Percentiles rank a stretch among this genome's conserved stretches.
phyloP scores from a whole-genome alignment of 2,113 vertebrate species.

The Tinamus guttatus region DNA sequence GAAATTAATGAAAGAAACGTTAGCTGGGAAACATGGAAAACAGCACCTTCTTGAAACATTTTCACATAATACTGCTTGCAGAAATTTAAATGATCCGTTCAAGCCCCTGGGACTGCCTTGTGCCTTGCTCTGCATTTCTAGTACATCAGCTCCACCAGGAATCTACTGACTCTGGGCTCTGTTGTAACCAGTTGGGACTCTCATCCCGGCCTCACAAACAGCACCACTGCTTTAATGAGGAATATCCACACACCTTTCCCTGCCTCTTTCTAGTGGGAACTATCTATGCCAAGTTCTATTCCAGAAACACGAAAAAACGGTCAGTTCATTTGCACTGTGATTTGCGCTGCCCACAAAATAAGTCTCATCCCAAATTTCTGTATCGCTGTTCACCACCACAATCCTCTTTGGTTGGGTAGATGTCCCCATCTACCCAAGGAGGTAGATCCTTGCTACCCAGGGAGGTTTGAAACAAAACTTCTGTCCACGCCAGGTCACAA shows the following conservation, averaged over 20 bases:
- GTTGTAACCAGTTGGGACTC: neutral
- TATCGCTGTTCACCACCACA: neutral
- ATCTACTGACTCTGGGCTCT: neutral
- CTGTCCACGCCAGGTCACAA: neutral
- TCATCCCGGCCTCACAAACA: neutral
- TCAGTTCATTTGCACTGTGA: neutral
- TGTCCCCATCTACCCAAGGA: no score
- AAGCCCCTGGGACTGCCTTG: neutral
- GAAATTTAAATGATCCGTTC: neutral
- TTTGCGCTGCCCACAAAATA: neutral
- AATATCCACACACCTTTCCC: neutral
- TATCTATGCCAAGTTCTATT: neutral
- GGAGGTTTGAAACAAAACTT: neutral
- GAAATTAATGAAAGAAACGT: constrained; percentile 8
- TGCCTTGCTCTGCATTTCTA: neutral
- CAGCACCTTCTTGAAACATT: neutral
- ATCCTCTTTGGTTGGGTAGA: no score
- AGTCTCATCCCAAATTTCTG: neutral
- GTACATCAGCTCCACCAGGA: neutral
- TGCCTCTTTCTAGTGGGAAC: neutral
- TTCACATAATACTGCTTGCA: neutral
- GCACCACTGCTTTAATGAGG: neutral
- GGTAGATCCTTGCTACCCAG: no score
- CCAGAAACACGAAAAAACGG: neutral
- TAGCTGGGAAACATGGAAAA: neutral